Evolutionary conservation across 2,113 vertebrate species (phyloP).

Genomic region (Barnardius zonarius): DNA sequence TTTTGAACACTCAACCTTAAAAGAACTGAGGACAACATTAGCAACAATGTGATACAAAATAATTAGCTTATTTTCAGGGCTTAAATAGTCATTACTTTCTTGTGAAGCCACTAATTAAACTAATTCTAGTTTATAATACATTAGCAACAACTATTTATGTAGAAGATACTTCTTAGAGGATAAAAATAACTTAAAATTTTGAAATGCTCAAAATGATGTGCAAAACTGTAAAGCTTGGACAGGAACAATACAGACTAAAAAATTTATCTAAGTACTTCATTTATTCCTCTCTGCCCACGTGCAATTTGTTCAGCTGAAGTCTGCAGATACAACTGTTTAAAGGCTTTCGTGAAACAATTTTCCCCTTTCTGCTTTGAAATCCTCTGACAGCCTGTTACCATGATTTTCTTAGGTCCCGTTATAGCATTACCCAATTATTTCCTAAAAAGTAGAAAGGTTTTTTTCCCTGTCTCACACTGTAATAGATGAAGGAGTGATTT

Average conservation of each 20-base stretch:
- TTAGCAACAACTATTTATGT: conserved; percentile 53
- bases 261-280: neutral
- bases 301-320: conserved; percentile 16
- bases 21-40: neutral
- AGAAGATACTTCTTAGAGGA: neutral
- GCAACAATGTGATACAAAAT: conserved; percentile 52
- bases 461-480: neutral
- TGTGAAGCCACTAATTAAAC: conserved; percentile 68
- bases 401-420: neutral
- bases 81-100: conserved; percentile 64
- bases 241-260: conserved; percentile 10
- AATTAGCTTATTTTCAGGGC: conserved; percentile 70
- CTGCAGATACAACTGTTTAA: conserved; percentile 19
- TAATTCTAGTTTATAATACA: conserved; percentile 61
- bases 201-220: neutral
- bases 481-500: conserved; percentile 23
- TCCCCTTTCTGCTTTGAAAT: neutral
- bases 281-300: conserved; percentile 31
- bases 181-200: conserved; percentile 42
- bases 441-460: conserved; percentile 16
- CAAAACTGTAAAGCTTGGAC: neutral
- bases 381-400: neutral
- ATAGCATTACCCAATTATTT: conserved; percentile 42
- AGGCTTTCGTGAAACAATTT: neutral
- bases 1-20: conserved; percentile 14